Evolutionary conservation across 2,797 vertebrate genomes (phyloP), one percentile per base, ranked within the genome.

Genomic region (Diglossa cyanea): DNA sequence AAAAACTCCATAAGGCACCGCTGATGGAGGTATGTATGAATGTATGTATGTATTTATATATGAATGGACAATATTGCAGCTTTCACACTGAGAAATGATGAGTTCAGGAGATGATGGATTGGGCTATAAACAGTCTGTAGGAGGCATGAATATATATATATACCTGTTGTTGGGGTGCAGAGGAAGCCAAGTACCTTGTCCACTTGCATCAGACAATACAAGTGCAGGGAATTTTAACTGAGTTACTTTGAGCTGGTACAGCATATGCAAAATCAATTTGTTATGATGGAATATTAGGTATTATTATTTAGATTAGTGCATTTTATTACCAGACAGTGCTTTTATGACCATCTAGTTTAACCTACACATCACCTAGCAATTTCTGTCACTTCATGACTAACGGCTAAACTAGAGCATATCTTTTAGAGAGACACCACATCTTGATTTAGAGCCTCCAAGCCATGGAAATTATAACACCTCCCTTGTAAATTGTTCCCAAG

Each of bases 401-500:
- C 78, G 48, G 50, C 42, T 85, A 67, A 83, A 57, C 8, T 77
- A 72, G 12, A 57, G 33, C 33, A 10, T 55, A 72, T 70, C 50
- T 93, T 91, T 90, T 60, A 91, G 30, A 78, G 24, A 77, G 33
- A 45, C 3, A 83, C 20, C 66, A 39, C 33, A 40, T 66, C 58
- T 90, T 95, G 87, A 92, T 91, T 93, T 88, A 94, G 47, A 96
- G 62, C 62, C 54, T 84, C 83, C 58, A 65, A 93, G 73, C 72
- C 40, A 66, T 67, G 70, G 87, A 93, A 96, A 95, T 94, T 88
- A 82, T 86, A 93, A 89, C 82, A 60, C 72, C 40, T 75, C 30
- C n/a, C n/a, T 53, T 88, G 70, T 76, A 94, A 90, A 91, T 94
- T 90, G 62, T 48, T 94, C 73, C 63, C 71, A 48, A 73, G 40